Percentiles rank a stretch among this genome's conserved stretches.
Evolutionary conservation across 2,113 vertebrate genomes (phyloP).

Genomic region (Arizona elegans): DNA sequence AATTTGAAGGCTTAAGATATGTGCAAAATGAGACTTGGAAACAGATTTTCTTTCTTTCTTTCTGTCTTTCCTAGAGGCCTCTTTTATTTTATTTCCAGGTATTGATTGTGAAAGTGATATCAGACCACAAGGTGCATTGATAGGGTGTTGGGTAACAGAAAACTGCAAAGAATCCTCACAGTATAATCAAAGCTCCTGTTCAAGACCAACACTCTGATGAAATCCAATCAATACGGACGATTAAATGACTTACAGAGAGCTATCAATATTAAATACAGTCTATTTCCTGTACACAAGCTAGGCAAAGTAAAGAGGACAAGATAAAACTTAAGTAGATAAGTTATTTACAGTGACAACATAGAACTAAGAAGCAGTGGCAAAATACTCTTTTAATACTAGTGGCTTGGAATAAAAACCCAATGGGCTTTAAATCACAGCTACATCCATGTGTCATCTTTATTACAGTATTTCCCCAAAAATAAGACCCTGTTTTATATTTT

Average conservation of each 20-base stretch:
- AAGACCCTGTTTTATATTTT: too few species aligned
- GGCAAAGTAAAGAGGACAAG: constrained; percentile 60
- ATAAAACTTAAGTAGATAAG: constrained; percentile 66
- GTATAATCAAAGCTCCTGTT: constrained; percentile 86
- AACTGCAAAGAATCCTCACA: constrained; percentile 81
- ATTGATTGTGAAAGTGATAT: constrained; percentile 90
- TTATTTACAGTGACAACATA: constrained; percentile 56
- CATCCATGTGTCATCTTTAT: not conserved
- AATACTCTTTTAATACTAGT: constrained; percentile 14
- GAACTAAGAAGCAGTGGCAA: constrained; percentile 53
- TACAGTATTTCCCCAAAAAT: not conserved
- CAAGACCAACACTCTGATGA: constrained; percentile 77
- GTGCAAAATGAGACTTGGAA: constrained; percentile 60
- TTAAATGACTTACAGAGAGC: constrained; percentile 90
- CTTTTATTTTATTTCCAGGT: constrained; percentile 74
- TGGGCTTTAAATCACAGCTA: not conserved
- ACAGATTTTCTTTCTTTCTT: constrained; percentile 38
- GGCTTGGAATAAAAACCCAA: constrained; percentile 9
- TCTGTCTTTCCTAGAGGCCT: constrained; percentile 73
- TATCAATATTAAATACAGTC: constrained; percentile 90
- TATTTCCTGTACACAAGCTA: constrained; percentile 76
- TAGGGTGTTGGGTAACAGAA: constrained; percentile 73
- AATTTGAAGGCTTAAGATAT: constrained; percentile 65
- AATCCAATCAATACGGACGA: constrained; percentile 89
- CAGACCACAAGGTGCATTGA: constrained; percentile 86